Percentiles rank a stretch among this genome's conserved stretches.
These are phyloP conservation scores for Strongylocentrotus purpuratus DNA, from an alignment of 35 echinoderm and acorn worm species.

Conservation along the genomic window DNA sequence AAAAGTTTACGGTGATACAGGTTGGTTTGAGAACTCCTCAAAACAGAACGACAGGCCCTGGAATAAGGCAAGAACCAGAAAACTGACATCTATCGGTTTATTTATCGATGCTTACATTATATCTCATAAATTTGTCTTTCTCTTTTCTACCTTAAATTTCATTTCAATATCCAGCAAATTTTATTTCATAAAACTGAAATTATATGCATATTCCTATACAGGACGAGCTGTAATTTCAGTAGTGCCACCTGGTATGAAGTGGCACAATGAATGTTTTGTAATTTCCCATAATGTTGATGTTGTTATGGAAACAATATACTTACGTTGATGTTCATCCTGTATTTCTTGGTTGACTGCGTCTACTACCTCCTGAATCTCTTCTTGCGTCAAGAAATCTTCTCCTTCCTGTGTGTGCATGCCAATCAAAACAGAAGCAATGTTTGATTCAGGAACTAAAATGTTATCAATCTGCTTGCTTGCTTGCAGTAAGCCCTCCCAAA, in stretches of 20 bases:
- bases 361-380: slow-evolving; percentile 75
- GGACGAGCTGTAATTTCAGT: not conserved
- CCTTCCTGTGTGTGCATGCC: slow-evolving; percentile 56
- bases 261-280: not conserved
- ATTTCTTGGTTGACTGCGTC: slow-evolving; percentile 82
- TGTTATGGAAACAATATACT: slow-evolving; percentile 28
- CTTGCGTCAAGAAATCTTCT: slow-evolving; percentile 83
- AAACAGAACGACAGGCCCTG: too few relatives aligned
- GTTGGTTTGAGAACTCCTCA: too few relatives aligned
- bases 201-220: not conserved
- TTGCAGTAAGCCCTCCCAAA: too few relatives aligned
- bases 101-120: too few relatives aligned
- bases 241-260: not conserved
- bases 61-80: too few relatives aligned
- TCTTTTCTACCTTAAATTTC: too few relatives aligned
- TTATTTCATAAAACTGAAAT: too few relatives aligned
- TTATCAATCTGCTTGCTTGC: not conserved
- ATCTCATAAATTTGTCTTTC: too few relatives aligned
- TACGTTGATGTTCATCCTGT: slow-evolving; percentile 94
- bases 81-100: too few relatives aligned
- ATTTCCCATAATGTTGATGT: not conserved
- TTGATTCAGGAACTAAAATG: not conserved
- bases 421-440: not conserved
- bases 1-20: too few relatives aligned
- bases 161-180: too few relatives aligned